Evolutionary conservation across 2,113 vertebrate species (phyloP).

Genomic region (Campylomormyrus tamandua): DNA sequence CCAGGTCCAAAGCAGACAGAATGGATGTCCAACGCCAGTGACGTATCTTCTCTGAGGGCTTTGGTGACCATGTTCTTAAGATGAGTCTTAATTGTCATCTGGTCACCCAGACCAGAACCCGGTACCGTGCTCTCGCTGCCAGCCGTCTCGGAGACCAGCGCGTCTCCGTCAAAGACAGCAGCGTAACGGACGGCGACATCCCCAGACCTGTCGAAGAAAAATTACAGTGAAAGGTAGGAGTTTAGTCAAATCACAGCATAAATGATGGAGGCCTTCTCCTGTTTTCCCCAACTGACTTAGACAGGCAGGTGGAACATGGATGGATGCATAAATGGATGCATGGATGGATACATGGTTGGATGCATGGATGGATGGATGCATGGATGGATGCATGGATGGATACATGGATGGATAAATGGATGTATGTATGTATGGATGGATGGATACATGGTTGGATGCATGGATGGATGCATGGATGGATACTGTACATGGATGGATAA

Average conservation of each 20-base stretch:
- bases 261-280: slow-evolving; percentile 13
- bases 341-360: background rate
- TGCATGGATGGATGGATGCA: background rate
- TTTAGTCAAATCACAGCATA: slow-evolving; percentile 13
- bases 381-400: background rate
- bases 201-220: slow-evolving; percentile 60
- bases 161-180: slow-evolving; percentile 69
- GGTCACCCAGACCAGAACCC: slow-evolving; percentile 30
- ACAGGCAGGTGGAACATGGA: background rate
- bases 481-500: background rate
- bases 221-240: slow-evolving; percentile 24
- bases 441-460: background rate
- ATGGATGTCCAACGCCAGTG: slow-evolving; percentile 66
- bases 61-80: slow-evolving; percentile 72
- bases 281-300: background rate
- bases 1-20: slow-evolving; percentile 67
- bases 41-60: slow-evolving; percentile 68
- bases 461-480: background rate
- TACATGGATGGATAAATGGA: background rate
- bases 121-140: slow-evolving; percentile 47
- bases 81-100: slow-evolving; percentile 33
- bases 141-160: slow-evolving; percentile 38
- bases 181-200: slow-evolving; percentile 63
- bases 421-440: no score
- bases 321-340: background rate